phyloP scores from a whole-genome alignment of 2,113 vertebrate species.

The Pseudorectes ferrugineus region DNA sequence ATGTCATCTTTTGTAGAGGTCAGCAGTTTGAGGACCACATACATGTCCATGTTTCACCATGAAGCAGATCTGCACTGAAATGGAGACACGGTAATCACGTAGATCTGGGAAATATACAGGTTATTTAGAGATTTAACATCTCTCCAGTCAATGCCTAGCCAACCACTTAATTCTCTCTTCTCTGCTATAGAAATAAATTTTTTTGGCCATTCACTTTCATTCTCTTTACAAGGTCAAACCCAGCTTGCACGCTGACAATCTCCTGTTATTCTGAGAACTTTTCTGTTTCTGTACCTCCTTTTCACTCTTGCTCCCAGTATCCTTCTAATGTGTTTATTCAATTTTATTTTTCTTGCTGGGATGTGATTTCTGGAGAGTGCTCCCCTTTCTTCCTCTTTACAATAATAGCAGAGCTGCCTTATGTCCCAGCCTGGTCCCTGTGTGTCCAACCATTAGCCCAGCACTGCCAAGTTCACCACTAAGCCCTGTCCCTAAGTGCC shows the following conservation, averaged over 20 bases:
- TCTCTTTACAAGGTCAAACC: background rate
- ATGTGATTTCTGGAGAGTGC: background rate
- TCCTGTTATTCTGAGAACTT: background rate
- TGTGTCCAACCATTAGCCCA: background rate
- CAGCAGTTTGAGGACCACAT: background rate
- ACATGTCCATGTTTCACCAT: background rate
- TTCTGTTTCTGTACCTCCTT: background rate
- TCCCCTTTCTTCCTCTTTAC: background rate
- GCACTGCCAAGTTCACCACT: background rate
- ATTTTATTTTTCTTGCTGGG: background rate
- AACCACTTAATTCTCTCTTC: background rate
- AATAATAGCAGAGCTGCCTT: background rate
- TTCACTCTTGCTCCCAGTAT: background rate
- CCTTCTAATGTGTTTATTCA: background rate
- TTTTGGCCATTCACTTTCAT: background rate
- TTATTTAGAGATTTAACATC: background rate
- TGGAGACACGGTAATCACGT: rapidly evolving
- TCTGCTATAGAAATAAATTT: background rate
- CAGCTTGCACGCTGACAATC: background rate
- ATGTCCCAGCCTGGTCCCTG: background rate
- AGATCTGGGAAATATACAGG: background rate
- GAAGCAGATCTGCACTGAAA: background rate
- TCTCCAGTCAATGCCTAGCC: background rate
- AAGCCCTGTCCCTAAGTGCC: background rate
- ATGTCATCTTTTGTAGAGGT: background rate